Conservation (phyloP, 2,888 invertebrate genomes). For the Chymomyza procnemis region DNA sequence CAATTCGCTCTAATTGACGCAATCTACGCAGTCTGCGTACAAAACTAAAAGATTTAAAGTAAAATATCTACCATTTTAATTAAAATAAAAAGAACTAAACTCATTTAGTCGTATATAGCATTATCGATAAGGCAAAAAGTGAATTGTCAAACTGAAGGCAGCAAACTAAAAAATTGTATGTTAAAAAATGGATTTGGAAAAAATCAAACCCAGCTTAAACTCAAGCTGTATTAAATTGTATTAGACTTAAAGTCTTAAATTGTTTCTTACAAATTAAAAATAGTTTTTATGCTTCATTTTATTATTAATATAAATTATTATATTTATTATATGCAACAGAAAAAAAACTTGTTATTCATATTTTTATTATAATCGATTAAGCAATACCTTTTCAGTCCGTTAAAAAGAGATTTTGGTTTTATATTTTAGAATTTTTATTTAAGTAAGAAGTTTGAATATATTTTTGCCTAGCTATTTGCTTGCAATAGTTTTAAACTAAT, state of each 20-base stretch:
- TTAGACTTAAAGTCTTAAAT: slow-evolving; percentile 64
- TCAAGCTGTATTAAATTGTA: slow-evolving; percentile 44
- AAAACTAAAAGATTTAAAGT: slow-evolving; percentile 35
- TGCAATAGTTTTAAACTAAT: slow-evolving; percentile 6
- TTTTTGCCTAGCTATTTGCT: not conserved
- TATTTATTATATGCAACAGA: slow-evolving; percentile 35
- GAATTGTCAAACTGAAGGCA: not conserved
- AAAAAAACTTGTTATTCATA: slow-evolving; percentile 38
- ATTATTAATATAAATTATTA: slow-evolving; percentile 43
- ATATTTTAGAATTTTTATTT: slow-evolving; percentile 67
- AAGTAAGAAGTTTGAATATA: not conserved
- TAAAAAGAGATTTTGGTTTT: slow-evolving; percentile 40
- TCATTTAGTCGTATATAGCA: slow-evolving; percentile 12
- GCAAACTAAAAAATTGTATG: slow-evolving; percentile 3
- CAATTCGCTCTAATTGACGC: slow-evolving; percentile 72
- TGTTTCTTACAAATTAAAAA: slow-evolving; percentile 43
- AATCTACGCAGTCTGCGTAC: slow-evolving; percentile 68
- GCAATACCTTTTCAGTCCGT: slow-evolving; percentile 48
- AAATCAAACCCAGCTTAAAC: not conserved
- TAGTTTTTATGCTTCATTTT: slow-evolving; percentile 10
- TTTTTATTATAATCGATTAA: slow-evolving; percentile 24
- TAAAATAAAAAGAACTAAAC: slow-evolving; percentile 35
- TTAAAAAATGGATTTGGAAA: not conserved
- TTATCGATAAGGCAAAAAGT: not conserved
- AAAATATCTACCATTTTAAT: slow-evolving; percentile 1